Percentiles rank a stretch among this genome's conserved stretches.
phyloP scores from a whole-genome alignment of 1,140 invertebrate species.

The Dendroctonus valens region DNA sequence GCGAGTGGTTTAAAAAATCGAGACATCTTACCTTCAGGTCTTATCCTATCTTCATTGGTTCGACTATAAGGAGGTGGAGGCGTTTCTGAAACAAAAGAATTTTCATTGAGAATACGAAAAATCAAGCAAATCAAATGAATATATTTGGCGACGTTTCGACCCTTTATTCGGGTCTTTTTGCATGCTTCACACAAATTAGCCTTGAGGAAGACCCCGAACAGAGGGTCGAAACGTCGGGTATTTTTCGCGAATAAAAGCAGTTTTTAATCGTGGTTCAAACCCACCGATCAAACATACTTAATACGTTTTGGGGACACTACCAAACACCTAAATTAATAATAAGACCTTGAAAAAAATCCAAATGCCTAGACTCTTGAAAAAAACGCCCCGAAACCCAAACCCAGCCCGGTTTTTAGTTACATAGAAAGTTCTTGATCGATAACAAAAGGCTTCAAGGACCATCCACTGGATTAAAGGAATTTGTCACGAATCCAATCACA shows the following conservation, averaged over 20 bases:
- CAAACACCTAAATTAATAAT: too few species aligned
- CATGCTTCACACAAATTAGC: too few species aligned
- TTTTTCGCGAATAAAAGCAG: too few species aligned
- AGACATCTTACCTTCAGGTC: conserved; percentile 65
- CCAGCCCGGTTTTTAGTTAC: too few species aligned
- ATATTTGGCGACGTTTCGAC: neutral
- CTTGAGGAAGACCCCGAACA: too few species aligned
- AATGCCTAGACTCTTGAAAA: neutral
- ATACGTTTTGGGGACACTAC: too few species aligned
- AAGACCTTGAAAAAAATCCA: too few species aligned
- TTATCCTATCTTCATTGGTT: conserved; percentile 65
- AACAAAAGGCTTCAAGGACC: neutral
- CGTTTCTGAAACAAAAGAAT: conserved; percentile 62
- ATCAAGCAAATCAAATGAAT: neutral
- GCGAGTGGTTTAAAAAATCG: neutral
- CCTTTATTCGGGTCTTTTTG: neutral
- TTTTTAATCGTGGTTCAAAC: too few species aligned
- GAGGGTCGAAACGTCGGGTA: too few species aligned
- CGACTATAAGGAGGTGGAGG: conserved; percentile 71
- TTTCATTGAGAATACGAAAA: neutral
- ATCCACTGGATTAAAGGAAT: neutral
- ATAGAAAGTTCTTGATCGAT: neutral
- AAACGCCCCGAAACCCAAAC: neutral
- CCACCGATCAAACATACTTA: too few species aligned
- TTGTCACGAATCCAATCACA: neutral